Conservation (phyloP, 2,113 vertebrate species). For the Phodopus roborovskii region DNA sequence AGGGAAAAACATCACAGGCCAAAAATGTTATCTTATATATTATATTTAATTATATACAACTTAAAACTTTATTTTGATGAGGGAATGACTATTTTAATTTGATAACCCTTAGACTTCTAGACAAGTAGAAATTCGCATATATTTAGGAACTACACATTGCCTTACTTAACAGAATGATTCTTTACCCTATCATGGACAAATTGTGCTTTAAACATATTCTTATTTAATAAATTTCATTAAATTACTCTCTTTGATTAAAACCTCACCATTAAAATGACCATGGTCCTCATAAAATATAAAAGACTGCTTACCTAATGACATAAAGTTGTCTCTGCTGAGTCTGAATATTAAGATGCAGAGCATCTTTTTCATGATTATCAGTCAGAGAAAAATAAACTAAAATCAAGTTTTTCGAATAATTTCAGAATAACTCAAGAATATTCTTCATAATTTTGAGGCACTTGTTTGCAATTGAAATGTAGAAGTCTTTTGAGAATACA, state of each 20-base stretch:
- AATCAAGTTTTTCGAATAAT: background rate
- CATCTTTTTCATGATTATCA: background rate
- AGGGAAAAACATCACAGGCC: background rate
- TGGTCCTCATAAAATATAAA: background rate
- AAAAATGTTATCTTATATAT: slow-evolving; percentile 62
- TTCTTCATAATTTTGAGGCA: background rate
- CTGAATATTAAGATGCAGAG: background rate
- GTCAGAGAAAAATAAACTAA: background rate
- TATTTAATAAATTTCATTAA: background rate
- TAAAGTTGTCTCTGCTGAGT: background rate
- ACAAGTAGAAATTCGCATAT: background rate
- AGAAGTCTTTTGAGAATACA: background rate
- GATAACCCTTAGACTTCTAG: background rate
- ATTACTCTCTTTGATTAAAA: background rate
- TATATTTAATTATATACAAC: slow-evolving; percentile 38
- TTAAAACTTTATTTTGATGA: slow-evolving; percentile 23
- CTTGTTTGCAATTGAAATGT: background rate
- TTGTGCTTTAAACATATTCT: background rate
- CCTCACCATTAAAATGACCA: rapidly evolving
- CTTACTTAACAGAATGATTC: background rate
- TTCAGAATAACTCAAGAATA: background rate
- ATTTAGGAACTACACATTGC: background rate
- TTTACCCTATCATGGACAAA: background rate
- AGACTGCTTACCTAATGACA: background rate
- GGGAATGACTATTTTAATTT: background rate